phyloP scores from a whole-genome alignment of 1,140 invertebrate species.

The Temnothorax nylanderi region DNA sequence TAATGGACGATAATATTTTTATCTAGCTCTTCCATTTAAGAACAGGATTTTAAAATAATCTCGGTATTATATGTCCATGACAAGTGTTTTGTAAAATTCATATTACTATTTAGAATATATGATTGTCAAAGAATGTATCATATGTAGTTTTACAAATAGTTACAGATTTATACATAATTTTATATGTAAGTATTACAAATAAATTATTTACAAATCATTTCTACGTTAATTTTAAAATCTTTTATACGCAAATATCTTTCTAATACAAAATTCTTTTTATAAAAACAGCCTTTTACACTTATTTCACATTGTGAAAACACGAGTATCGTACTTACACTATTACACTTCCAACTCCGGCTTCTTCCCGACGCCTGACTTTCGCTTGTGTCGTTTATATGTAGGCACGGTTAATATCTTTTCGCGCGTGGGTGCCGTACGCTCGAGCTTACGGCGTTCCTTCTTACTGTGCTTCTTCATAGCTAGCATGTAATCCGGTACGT shows the following conservation, averaged over 20 bases:
- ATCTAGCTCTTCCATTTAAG: neutral
- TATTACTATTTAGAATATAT: neutral
- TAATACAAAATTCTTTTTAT: neutral
- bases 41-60: constrained; percentile 18
- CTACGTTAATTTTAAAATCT: neutral
- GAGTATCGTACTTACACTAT: constrained; percentile 1
- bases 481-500: constrained; percentile 96
- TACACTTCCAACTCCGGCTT: neutral
- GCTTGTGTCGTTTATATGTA: constrained; percentile 75
- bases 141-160: constrained; percentile 21
- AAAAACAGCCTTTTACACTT: neutral
- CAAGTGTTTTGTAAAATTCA: constrained; percentile 29
- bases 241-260: neutral
- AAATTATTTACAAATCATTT: constrained; percentile 32
- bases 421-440: constrained; percentile 87
- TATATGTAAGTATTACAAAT: neutral
- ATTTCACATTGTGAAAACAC: neutral
- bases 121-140: neutral
- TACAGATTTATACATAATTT: constrained; percentile 10
- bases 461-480: constrained; percentile 91
- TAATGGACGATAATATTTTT: constrained; percentile 7
- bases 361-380: constrained; percentile 5
- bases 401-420: constrained; percentile 88
- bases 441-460: constrained; percentile 88
- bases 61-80: constrained; percentile 24